phyloP scores from a whole-genome alignment of 2,797 vertebrate species.

The Rachycentron canadum region DNA sequence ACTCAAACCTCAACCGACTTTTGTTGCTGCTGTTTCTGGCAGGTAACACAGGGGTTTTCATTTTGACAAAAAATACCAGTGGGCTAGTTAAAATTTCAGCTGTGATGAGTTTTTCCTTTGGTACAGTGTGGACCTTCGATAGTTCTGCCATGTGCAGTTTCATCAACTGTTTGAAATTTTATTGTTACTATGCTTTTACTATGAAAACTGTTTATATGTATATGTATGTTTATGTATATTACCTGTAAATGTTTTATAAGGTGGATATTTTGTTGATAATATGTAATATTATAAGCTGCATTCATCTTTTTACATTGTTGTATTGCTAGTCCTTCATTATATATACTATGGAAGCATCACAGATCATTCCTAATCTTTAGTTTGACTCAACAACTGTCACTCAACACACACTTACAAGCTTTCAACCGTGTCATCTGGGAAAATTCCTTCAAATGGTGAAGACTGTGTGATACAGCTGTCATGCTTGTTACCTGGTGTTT shows the following conservation, averaged over 20 bases:
- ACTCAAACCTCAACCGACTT: slow-evolving; percentile 7
- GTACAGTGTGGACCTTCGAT: neutral
- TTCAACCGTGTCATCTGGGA: too few species aligned
- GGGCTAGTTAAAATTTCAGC: neutral
- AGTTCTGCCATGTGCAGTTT: neutral
- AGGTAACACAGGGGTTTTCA: slow-evolving; percentile 57
- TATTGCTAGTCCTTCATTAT: neutral
- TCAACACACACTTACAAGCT: too few species aligned
- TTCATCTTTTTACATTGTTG: neutral
- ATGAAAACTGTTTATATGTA: neutral
- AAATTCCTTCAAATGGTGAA: too few species aligned
- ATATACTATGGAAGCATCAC: too few species aligned
- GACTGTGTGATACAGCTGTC: neutral
- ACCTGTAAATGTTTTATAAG: neutral
- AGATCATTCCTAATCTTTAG: too few species aligned
- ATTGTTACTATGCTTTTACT: too few species aligned
- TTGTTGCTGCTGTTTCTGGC: slow-evolving; percentile 58
- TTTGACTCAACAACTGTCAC: too few species aligned
- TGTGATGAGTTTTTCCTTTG: neutral
- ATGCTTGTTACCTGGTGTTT: neutral
- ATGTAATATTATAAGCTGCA: too few species aligned
- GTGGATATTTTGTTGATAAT: too few species aligned
- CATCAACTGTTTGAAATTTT: neutral
- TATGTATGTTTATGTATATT: too few species aligned
- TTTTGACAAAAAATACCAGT: neutral